Percentiles rank a stretch among this genome's conserved stretches.
Evolutionary conservation across 1,140 invertebrate genomes (phyloP).

Genomic region (Tetramorium parvispinum): DNA sequence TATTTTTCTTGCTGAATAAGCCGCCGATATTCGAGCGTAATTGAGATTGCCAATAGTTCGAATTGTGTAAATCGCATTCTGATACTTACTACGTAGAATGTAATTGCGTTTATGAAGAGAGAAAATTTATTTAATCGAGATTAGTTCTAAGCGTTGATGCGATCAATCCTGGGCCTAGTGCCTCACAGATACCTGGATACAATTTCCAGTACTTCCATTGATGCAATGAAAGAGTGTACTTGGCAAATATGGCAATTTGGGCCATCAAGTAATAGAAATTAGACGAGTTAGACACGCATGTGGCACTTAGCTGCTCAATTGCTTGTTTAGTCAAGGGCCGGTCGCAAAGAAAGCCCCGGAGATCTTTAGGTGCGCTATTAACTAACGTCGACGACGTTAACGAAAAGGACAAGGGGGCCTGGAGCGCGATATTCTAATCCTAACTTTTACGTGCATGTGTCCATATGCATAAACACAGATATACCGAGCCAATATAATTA

Average conservation of each 20-base stretch:
- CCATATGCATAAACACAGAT: background rate
- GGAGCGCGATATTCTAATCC: background rate
- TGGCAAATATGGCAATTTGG: background rate
- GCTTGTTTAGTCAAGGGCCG: constrained; percentile 5
- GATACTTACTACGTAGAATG: background rate
- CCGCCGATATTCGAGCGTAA: background rate
- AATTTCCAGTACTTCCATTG: background rate
- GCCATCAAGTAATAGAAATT: constrained; percentile 9
- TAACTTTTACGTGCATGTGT: background rate
- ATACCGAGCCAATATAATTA: background rate
- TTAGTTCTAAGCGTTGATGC: background rate
- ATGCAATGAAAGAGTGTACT: background rate
- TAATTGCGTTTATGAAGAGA: background rate
- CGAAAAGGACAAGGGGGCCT: background rate
- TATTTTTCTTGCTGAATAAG: background rate
- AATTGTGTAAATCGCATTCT: background rate
- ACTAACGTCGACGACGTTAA: background rate
- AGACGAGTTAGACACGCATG: background rate
- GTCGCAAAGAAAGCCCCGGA: constrained; percentile 13
- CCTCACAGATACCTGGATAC: background rate
- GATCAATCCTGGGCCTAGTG: background rate
- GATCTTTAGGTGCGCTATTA: constrained; percentile 32
- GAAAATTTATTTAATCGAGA: background rate
- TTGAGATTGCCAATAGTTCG: background rate
- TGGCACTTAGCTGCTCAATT: constrained; percentile 28